phyloP scores from a whole-genome alignment of 2,797 vertebrate genomes.

The Falco columbarius region DNA sequence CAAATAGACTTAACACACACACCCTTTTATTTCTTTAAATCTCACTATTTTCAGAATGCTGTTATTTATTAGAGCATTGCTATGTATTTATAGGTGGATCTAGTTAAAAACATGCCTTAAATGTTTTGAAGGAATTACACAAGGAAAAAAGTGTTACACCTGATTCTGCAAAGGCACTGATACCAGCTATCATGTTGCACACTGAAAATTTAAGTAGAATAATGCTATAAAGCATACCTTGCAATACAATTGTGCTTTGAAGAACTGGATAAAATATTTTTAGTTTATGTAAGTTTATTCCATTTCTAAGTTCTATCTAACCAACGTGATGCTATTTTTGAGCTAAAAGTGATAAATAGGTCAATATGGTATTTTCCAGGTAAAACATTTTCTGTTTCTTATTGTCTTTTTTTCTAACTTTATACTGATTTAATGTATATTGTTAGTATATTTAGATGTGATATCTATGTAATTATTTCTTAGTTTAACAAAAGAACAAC shows the following conservation, averaged over 20 bases:
- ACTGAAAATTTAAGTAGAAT: neutral
- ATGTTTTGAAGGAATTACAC: neutral
- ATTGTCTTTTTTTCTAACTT: neutral
- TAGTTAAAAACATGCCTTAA: neutral
- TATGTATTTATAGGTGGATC: neutral
- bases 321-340: neutral
- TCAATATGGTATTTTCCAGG: neutral
- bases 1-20: neutral
- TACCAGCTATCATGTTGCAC: neutral
- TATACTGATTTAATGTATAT: neutral
- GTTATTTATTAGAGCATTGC: neutral
- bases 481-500: neutral
- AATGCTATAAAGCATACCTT: neutral
- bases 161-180: neutral
- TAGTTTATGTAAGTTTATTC: neutral
- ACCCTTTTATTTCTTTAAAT: neutral
- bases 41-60: neutral
- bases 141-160: neutral
- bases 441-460: neutral
- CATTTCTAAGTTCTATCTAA: neutral
- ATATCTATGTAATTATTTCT: neutral
- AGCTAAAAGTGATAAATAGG: neutral
- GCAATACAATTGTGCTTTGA: neutral
- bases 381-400: neutral
- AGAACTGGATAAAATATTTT: neutral